Percentiles rank a stretch among this genome's conserved stretches.
These are phyloP conservation scores for Cervus canadensis DNA, from an alignment of 2,113 vertebrate species.

Conservation along the genomic window DNA sequence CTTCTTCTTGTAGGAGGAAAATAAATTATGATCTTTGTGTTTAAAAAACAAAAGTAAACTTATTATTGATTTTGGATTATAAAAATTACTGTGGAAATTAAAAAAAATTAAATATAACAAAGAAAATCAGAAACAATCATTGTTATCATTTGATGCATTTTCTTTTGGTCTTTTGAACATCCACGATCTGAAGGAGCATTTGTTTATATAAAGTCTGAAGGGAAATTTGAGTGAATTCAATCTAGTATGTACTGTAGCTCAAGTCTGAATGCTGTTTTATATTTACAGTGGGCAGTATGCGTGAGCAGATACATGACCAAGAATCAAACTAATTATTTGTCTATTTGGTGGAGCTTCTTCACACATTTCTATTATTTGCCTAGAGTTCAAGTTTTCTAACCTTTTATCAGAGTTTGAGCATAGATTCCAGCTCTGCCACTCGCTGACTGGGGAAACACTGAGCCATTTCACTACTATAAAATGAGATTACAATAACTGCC, in stretches of 20 bases:
- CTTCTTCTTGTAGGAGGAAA: neutral
- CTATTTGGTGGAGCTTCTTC: neutral
- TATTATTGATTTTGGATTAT: neutral
- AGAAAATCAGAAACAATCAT: neutral
- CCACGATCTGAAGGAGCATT: neutral
- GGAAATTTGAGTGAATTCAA: neutral
- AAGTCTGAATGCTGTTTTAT: neutral
- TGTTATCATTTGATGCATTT: neutral
- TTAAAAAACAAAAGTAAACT: neutral
- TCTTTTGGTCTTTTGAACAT: conserved; percentile 7
- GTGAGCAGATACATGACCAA: neutral
- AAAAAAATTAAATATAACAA: neutral
- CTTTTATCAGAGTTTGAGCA: neutral
- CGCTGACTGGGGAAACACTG: neutral
- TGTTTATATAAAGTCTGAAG: neutral
- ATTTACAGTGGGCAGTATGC: neutral
- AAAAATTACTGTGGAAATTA: neutral
- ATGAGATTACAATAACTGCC: neutral
- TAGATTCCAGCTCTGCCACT: neutral
- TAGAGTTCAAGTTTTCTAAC: neutral
- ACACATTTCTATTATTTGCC: neutral
- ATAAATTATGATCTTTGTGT: neutral
- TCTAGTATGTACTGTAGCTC: neutral
- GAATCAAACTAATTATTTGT: neutral
- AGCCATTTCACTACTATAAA: neutral